Percentiles rank a stretch among this genome's conserved stretches.
These are phyloP conservation scores for Bothrops jararaca DNA, from an alignment of 2,113 vertebrate genomes.

Conservation along the genomic window DNA sequence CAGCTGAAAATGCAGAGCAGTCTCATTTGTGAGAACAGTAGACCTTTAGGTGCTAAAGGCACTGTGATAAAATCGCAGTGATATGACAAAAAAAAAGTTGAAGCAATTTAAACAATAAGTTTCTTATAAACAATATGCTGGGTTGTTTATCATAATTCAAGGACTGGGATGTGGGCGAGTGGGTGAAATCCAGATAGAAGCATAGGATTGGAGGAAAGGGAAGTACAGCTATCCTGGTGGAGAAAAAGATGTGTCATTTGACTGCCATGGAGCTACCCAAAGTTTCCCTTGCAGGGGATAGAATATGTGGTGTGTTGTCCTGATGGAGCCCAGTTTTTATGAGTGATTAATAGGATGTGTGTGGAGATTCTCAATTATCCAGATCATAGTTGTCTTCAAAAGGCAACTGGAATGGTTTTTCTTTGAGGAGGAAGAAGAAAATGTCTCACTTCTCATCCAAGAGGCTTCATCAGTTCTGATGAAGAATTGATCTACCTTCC, in stretches of 20 bases:
- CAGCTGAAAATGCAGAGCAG: conserved; percentile 66
- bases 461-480: not conserved
- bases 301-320: not conserved
- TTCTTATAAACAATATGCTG: not conserved
- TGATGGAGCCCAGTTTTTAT: not conserved
- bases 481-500: not conserved
- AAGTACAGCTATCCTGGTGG: not conserved
- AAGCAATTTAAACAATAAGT: conserved; percentile 13
- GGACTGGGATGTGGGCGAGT: not conserved
- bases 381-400: not conserved
- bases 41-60: conserved; percentile 46
- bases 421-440: not conserved
- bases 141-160: not conserved
- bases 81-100: conserved; percentile 43
- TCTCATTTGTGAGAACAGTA: conserved; percentile 59
- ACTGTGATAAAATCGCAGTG: conserved; percentile 40
- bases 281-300: not conserved
- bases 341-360: not conserved
- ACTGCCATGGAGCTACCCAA: not conserved
- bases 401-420: not conserved
- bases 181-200: not conserved
- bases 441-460: not conserved
- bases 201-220: not conserved
- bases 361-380: not conserved
- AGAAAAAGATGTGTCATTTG: not conserved